Conservation (phyloP, 2,888 invertebrate genomes). For the Gryllus longicercus region DNA sequence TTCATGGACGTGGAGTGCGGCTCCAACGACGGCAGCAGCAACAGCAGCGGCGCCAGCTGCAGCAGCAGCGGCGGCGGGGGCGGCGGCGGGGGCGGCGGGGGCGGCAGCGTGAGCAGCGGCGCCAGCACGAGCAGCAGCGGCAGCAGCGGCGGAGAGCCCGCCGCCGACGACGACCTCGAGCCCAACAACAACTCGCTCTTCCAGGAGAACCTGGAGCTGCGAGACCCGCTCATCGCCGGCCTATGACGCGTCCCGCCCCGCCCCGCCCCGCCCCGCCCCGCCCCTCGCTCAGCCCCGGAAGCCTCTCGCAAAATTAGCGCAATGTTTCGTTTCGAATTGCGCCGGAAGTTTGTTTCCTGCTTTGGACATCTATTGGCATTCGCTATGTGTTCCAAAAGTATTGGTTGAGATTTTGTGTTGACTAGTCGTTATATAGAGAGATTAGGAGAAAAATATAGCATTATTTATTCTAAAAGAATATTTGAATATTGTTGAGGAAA, state of each 20-base stretch:
- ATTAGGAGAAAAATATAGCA: not conserved
- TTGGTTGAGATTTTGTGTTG: not conserved
- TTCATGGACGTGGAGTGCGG: constrained; percentile 48
- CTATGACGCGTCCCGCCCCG: not conserved
- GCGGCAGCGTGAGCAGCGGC: constrained; percentile 38
- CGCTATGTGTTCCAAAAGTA: not conserved
- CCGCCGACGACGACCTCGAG: constrained; percentile 37
- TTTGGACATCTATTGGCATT: not conserved
- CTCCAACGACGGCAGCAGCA: constrained; percentile 42
- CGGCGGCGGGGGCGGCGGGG: constrained; percentile 37
- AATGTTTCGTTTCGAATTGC: not conserved
- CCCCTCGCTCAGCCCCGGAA: too few species aligned
- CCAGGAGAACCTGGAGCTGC: constrained; percentile 39
- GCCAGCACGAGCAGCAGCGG: constrained; percentile 37
- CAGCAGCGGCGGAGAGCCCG: constrained; percentile 36
- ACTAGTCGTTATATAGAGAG: constrained; percentile 9
- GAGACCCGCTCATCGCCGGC: not conserved
- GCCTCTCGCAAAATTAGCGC: not conserved
- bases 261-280: not conserved
- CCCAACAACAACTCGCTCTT: constrained; percentile 41
- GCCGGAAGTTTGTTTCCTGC: not conserved
- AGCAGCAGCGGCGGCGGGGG: constrained; percentile 36
- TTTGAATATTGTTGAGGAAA: constrained; percentile 6
- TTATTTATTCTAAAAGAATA: not conserved
- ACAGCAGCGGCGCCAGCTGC: constrained; percentile 35